A percentile compares a stretch with the other conserved stretches of the same genome.
Evolutionary conservation across 1,140 invertebrate genomes (phyloP).

Genomic region (Cheumatopsyche charites): DNA sequence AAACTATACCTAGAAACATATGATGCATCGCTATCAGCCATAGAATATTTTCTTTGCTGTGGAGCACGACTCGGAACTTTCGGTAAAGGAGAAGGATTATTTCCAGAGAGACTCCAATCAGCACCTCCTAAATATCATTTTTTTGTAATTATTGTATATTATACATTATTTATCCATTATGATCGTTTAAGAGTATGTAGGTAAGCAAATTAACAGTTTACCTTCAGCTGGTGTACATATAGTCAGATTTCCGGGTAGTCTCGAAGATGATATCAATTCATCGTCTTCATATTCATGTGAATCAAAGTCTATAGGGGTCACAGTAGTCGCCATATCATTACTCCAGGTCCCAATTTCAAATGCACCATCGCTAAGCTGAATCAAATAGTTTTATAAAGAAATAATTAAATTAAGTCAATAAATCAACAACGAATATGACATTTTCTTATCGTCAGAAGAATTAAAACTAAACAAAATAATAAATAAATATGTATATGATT

Average conservation of each 20-base stretch:
- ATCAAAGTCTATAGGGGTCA: slow-evolving; percentile 48
- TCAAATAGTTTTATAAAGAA: background rate
- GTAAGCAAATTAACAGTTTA: slow-evolving; percentile 29
- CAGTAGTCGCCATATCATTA: slow-evolving; percentile 78
- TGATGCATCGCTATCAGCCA: slow-evolving; percentile 59
- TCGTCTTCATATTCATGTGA: slow-evolving; percentile 53
- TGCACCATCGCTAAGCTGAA: slow-evolving; percentile 59
- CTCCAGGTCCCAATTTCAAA: slow-evolving; percentile 91
- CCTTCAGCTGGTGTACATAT: slow-evolving; percentile 58
- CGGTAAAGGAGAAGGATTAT: slow-evolving; percentile 46
- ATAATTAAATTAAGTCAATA: background rate
- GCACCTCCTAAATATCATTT: slow-evolving; percentile 51
- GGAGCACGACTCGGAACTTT: slow-evolving; percentile 3
- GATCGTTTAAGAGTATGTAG: too few species aligned
- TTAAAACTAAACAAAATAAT: background rate
- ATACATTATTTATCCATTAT: background rate
- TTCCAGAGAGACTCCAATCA: slow-evolving; percentile 55
- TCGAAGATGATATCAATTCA: slow-evolving; percentile 52
- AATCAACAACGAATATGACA: background rate
- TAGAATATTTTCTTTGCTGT: slow-evolving; percentile 51
- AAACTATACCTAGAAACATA: slow-evolving; percentile 58
- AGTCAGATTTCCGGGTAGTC: slow-evolving; percentile 61
- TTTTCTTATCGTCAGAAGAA: too few species aligned
- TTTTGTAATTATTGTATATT: background rate
- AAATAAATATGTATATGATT: slow-evolving; percentile 30